Base-by-base conservation (phyloP, 2,888 invertebrate species). In the Ischnus inquisitorius region DNA sequence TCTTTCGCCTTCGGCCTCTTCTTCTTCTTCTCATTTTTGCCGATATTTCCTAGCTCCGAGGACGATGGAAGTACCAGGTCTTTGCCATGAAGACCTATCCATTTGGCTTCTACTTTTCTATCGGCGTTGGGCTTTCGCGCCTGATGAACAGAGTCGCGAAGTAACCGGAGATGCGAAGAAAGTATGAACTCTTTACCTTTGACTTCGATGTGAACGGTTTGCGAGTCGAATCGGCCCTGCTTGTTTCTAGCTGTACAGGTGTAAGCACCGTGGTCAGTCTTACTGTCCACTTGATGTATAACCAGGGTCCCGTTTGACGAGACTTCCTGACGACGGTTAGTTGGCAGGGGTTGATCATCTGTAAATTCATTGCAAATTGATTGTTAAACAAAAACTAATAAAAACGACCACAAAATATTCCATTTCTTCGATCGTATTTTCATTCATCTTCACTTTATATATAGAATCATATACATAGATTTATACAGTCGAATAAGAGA, bases 241-340 rank as follows among this genome's bases (percentile, higher is more conserved):
- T 97, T 95, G 93, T 98, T 98, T 86, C 96, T 96, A 0, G 98
- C 98, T 90, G 97, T 97, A 93, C 98, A 98, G 67, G 97, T 97
- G 94, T 98, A 98, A 12, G 97, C 97, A 74, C 98, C 98, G 10
- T 97, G 97, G 93, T 98, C 98, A 90, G 97, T 97, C 67, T 95
- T 95, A 72, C 97, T 95, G 93, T 98, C 98, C 68, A 98, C 97
- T 92, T 97, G 97, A 92, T 97, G 97, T 81, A 98, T 97, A 79
- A 97, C 96, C 86, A 98, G 94, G 10, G 98, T 98, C 48, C 98
- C 98, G 92, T 98, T 98, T 39, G 96, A 95, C 89, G 97, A 97
- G 87, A 97, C 97, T 88, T 97, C 96, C 93, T 98, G 98, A 76
- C 98, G 95, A 87, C 98, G 95, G 94, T 97, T 98, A 85, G 97